phyloP scores from a whole-genome alignment of 2,797 vertebrate genomes.

The Fistularia commersonii region DNA sequence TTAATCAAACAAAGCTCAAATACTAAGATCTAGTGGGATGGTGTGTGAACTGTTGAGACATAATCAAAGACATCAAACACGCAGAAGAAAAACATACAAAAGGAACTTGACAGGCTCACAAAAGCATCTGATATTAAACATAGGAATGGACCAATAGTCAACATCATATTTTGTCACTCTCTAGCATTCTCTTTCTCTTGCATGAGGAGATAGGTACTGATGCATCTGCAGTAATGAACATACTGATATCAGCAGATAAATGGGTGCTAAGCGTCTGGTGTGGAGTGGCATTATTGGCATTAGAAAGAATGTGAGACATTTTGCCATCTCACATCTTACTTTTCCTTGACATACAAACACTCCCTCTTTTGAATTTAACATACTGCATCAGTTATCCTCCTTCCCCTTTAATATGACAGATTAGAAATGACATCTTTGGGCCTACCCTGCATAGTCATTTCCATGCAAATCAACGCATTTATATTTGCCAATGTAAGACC shows the following conservation, averaged over 20 bases:
- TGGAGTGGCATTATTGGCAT: conserved; percentile 61
- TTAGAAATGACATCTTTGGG: conserved; percentile 76
- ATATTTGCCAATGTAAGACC: conserved; percentile 39
- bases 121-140: conserved; percentile 9
- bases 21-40: too few relatives aligned
- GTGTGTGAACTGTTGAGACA: too few relatives aligned
- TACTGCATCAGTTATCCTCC: conserved; percentile 70
- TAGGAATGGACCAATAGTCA: too few relatives aligned
- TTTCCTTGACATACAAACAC: conserved; percentile 17
- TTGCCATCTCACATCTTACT: conserved; percentile 54
- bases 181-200: conserved; percentile 35
- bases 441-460: conserved; percentile 71
- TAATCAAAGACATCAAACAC: too few relatives aligned
- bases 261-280: conserved; percentile 64
- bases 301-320: conserved; percentile 58
- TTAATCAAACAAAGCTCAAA: too few relatives aligned
- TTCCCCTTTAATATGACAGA: conserved; percentile 73
- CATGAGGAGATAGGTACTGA: conserved; percentile 51
- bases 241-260: conserved; percentile 67
- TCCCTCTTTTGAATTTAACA: conserved; percentile 62
- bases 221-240: conserved; percentile 75
- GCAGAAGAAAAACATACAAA: conserved; percentile 14
- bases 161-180: too few relatives aligned
- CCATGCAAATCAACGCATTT: conserved; percentile 73
- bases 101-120: conserved; percentile 18